These are phyloP conservation scores for Tenthredo notha DNA, from an alignment of 2,888 invertebrate genomes.

Conservation along the genomic window DNA sequence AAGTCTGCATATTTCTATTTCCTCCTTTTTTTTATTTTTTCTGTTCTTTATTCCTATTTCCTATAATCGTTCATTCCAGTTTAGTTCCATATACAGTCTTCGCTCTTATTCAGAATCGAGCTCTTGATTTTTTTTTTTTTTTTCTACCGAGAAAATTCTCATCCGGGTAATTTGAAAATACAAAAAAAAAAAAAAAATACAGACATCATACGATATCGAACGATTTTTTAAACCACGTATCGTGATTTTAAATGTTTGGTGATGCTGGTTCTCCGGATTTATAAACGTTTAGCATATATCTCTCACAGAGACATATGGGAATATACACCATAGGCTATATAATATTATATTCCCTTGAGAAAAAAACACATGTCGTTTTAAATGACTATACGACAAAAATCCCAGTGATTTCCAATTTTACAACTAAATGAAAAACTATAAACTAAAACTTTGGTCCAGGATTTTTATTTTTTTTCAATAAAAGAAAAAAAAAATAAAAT, in stretches of 20 bases:
- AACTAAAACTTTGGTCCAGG: neutral
- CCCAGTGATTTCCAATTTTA: neutral
- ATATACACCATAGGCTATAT: too few species aligned
- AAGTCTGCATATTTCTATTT: neutral
- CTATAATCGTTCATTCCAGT: neutral
- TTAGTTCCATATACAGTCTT: neutral
- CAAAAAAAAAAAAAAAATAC: too few species aligned
- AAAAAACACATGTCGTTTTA: constrained; percentile 7
- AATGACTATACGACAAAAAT: neutral
- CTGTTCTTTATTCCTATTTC: neutral
- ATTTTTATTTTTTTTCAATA: too few species aligned
- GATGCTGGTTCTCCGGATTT: too few species aligned
- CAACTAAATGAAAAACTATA: neutral
- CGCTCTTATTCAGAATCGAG: too few species aligned
- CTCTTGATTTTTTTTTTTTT: too few species aligned
- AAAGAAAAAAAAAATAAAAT: too few species aligned
- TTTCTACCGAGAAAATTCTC: too few species aligned
- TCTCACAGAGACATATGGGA: neutral
- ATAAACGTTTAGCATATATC: constrained; percentile 40
- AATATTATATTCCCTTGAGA: neutral
- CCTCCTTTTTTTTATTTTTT: neutral
- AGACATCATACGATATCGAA: too few species aligned
- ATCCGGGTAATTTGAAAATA: too few species aligned
- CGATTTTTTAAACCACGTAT: too few species aligned
- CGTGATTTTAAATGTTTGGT: too few species aligned